A percentile compares a stretch with the other conserved stretches of the same genome.
These are phyloP conservation scores for Achroia grisella DNA, from an alignment of 1,140 invertebrate species.

Conservation along the genomic window DNA sequence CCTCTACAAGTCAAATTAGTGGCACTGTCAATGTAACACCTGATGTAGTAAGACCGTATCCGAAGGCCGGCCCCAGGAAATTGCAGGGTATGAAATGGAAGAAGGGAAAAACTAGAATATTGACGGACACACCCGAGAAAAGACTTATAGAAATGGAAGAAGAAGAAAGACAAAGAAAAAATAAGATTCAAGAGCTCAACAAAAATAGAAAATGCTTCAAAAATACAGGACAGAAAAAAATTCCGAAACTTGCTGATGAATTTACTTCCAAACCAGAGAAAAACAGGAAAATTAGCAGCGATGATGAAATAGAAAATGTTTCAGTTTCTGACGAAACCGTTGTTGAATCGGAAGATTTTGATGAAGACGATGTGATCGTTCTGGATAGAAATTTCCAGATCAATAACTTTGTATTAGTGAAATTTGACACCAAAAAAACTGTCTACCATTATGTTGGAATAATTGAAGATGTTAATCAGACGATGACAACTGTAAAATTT, in stretches of 20 bases:
- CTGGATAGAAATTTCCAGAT: slow-evolving; percentile 25
- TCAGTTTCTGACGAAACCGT: slow-evolving; percentile 12
- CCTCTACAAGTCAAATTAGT: neutral
- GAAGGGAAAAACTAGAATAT: slow-evolving; percentile 18
- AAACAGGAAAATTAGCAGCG: slow-evolving; percentile 16
- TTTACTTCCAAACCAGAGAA: slow-evolving; percentile 13
- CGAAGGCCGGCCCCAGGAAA: slow-evolving; percentile 4
- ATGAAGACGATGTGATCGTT: slow-evolving; percentile 14
- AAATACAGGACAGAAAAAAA: slow-evolving; percentile 1
- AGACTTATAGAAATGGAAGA: too few species aligned
- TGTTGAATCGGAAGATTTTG: slow-evolving; percentile 13
- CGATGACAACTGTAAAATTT: slow-evolving; percentile 21
- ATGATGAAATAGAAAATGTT: slow-evolving; percentile 18
- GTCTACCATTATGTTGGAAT: slow-evolving; percentile 21
- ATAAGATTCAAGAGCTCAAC: slow-evolving; percentile 4
- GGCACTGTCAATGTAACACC: slow-evolving; percentile 5
- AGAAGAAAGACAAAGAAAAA: slow-evolving; percentile 11
- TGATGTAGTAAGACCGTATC: slow-evolving; percentile 20
- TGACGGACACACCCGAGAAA: slow-evolving; percentile 16
- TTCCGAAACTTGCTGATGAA: slow-evolving; percentile 15
- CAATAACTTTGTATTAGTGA: slow-evolving; percentile 25
- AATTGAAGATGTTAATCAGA: slow-evolving; percentile 19
- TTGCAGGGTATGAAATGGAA: slow-evolving; percentile 12
- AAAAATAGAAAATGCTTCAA: slow-evolving; percentile 20
- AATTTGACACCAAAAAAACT: slow-evolving; percentile 27